These are phyloP conservation scores for Mercenaria mercenaria DNA, from an alignment of 1,140 invertebrate genomes.

Conservation along the genomic window DNA sequence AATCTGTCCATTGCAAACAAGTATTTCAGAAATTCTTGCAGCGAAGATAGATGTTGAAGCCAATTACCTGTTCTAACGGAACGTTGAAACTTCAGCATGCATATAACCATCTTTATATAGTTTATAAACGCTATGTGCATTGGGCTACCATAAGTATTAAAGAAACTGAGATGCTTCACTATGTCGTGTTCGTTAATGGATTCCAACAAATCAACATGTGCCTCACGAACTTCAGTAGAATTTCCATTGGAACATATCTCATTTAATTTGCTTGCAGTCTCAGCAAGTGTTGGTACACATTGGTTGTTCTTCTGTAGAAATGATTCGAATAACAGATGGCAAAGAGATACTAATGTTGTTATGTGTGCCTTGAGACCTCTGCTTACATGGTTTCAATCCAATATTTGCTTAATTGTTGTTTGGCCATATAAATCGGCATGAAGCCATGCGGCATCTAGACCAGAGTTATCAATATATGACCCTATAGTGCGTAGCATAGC, in stretches of 20 bases:
- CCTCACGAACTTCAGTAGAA: not conserved
- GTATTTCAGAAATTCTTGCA: not conserved
- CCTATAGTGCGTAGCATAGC: not conserved
- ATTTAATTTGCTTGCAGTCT: not conserved
- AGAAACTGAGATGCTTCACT: not conserved
- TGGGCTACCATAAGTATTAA: not conserved
- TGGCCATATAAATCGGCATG: conserved; percentile 45
- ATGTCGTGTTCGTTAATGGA: not conserved
- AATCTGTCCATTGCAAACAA: conserved; percentile 32
- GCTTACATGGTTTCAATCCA: conserved; percentile 27
- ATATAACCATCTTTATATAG: conserved; percentile 19
- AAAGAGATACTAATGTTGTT: conserved; percentile 36
- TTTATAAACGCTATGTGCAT: not conserved
- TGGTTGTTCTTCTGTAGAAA: conserved; percentile 3
- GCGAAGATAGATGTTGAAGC: not conserved
- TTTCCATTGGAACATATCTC: not conserved
- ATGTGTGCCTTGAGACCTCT: conserved; percentile 31
- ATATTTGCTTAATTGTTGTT: not conserved
- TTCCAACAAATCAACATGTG: not conserved
- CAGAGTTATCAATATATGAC: conserved; percentile 48
- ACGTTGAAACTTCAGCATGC: conserved; percentile 5
- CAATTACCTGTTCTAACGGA: not conserved
- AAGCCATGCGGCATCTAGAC: conserved; percentile 28
- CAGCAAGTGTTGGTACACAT: not conserved
- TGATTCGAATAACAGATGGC: conserved; percentile 8